Conservation (phyloP, 2,888 invertebrate genomes). For the Trissolcus japonicus region DNA sequence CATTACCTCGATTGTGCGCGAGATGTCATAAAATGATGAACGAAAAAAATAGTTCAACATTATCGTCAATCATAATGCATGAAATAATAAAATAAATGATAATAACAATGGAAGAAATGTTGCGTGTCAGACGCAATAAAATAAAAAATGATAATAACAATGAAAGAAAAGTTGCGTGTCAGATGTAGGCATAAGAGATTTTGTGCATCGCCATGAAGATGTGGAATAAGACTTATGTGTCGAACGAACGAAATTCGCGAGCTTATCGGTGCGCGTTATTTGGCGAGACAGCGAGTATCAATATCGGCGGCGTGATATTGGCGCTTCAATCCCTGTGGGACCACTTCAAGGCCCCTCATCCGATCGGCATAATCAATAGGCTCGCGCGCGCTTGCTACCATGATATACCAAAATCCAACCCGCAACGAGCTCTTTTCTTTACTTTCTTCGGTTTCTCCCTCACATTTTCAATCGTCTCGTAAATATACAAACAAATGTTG, state of each 20-base stretch:
- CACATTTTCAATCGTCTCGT: conserved; percentile 9
- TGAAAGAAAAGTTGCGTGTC: background rate
- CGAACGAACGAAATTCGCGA: conserved; percentile 51
- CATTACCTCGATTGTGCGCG: conserved; percentile 2
- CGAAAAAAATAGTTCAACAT: no score
- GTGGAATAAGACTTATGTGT: conserved; percentile 43
- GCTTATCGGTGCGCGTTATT: conserved; percentile 57
- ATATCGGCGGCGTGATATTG: conserved; percentile 61
- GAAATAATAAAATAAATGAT: no score
- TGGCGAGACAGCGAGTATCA: conserved; percentile 60
- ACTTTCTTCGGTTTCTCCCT: conserved; percentile 2
- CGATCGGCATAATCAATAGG: conserved; percentile 47
- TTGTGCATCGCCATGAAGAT: background rate
- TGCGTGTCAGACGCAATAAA: no score
- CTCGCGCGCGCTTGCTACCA: conserved; percentile 32
- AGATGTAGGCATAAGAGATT: no score
- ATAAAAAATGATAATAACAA: no score
- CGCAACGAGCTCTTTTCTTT: background rate
- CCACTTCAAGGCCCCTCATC: conserved; percentile 52
- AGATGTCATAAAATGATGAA: background rate
- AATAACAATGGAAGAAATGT: no score
- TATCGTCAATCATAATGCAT: no score
- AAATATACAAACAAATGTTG: background rate
- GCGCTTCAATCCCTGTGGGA: conserved; percentile 51
- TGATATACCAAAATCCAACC: conserved; percentile 48